Conservation (phyloP, 2,797 vertebrate species). For the Schizopygopsis malacanthus region DNA sequence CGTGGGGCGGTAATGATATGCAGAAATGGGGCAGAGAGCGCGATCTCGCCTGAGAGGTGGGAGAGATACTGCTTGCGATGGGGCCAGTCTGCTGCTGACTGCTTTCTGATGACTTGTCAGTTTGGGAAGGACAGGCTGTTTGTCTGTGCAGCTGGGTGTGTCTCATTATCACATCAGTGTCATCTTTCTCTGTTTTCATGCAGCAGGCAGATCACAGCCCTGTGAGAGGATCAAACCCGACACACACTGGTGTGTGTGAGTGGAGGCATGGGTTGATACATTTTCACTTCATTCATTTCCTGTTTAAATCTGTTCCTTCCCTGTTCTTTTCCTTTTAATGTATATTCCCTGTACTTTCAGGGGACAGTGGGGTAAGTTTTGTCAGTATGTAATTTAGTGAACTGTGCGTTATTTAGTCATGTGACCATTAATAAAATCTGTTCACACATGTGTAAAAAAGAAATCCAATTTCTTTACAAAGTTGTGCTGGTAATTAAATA, state of each 20-base stretch:
- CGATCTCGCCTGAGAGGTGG: conserved; percentile 4
- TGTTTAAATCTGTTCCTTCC: background rate
- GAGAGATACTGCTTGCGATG: background rate
- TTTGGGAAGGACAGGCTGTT: conserved; percentile 55
- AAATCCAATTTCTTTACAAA: too few species aligned
- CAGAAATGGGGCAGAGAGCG: conserved; percentile 25
- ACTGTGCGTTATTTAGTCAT: too few species aligned
- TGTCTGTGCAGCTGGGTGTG: conserved; percentile 62
- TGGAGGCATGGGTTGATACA: conserved; percentile 4
- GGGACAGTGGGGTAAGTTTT: background rate
- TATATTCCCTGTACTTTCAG: background rate
- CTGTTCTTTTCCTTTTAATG: background rate
- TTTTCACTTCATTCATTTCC: conserved; percentile 27
- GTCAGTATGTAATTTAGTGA: background rate
- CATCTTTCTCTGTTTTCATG: conserved; percentile 72
- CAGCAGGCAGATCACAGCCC: conserved; percentile 69
- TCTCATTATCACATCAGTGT: conserved; percentile 74
- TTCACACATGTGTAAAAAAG: too few species aligned
- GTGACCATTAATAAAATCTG: too few species aligned
- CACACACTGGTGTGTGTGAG: conserved; percentile 35
- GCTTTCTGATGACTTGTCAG: conserved; percentile 60
- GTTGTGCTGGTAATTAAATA: too few species aligned
- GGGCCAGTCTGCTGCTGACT: conserved; percentile 3
- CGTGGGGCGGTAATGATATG: conserved; percentile 55
- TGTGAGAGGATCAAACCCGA: conserved; percentile 54